Conservation (phyloP, 2,113 vertebrate genomes). For the Podarcis muralis region DNA sequence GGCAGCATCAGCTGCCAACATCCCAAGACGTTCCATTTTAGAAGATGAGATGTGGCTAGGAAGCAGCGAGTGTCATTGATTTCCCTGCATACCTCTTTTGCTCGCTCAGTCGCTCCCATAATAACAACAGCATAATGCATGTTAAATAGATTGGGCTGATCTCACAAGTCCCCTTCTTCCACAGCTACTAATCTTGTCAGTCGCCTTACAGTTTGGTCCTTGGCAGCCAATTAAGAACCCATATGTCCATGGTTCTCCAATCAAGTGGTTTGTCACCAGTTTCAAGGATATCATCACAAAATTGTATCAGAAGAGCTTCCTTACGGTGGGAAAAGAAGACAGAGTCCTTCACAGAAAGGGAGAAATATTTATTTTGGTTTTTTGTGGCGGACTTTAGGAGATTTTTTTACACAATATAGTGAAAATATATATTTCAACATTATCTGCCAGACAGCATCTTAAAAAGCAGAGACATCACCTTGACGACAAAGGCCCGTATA, state of each 20-base stretch:
- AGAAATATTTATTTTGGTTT: too few species aligned
- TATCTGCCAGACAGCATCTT: too few species aligned
- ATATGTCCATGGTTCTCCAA: background rate
- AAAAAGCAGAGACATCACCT: too few species aligned
- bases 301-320: background rate
- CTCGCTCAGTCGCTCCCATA: background rate
- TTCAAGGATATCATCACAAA: background rate
- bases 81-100: background rate
- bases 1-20: background rate
- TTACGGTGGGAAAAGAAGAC: background rate
- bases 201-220: background rate
- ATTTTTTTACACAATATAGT: too few species aligned
- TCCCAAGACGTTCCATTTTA: background rate
- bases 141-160: conserved; percentile 10
- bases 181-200: background rate
- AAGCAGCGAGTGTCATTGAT: background rate
- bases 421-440: too few species aligned
- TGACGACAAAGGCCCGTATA: too few species aligned
- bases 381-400: too few species aligned
- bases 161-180: background rate
- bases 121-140: background rate
- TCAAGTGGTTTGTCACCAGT: background rate
- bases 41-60: conserved; percentile 11
- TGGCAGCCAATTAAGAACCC: conserved; percentile 10
- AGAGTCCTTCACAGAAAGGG: background rate